Evolutionary conservation across 2,113 vertebrate genomes (phyloP).

Genomic region (Phylloscopus whistleri): DNA sequence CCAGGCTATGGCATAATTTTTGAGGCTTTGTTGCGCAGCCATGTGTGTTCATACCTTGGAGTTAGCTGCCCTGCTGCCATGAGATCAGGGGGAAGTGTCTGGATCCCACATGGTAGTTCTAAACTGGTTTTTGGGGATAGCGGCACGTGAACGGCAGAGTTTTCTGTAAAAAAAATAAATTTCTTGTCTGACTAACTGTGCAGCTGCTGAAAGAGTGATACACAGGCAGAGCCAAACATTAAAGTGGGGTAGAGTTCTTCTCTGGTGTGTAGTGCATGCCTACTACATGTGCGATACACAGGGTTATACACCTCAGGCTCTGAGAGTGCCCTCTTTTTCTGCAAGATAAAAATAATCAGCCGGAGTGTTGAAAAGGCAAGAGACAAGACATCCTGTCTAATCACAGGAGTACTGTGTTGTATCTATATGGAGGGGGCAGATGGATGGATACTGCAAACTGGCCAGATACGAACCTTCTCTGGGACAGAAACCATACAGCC

Average conservation of each 20-base stretch:
- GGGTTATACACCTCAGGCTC: not conserved
- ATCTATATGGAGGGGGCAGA: constrained; percentile 3
- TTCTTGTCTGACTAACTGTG: not conserved
- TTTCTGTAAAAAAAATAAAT: not conserved
- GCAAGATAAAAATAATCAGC: not conserved
- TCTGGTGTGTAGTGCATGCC: not conserved
- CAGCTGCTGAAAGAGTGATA: not conserved
- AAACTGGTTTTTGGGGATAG: not conserved
- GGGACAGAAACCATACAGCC: constrained; percentile 35
- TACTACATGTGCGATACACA: not conserved
- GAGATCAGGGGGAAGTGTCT: rapidly evolving
- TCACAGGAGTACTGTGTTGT: not conserved
- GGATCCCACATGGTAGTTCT: not conserved
- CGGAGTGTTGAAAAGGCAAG: not conserved
- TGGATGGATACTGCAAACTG: constrained; percentile 35
- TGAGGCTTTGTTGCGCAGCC: not conserved
- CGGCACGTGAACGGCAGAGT: not conserved
- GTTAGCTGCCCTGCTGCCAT: not conserved
- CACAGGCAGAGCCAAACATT: not conserved
- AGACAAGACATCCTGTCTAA: not conserved
- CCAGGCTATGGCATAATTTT: not conserved
- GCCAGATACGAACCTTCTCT: not conserved
- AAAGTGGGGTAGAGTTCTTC: not conserved
- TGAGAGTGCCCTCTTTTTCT: not conserved
- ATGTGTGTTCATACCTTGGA: not conserved